Base-by-base conservation (phyloP, 2,113 vertebrate species). In the Tenebrosternarchus preto region DNA sequence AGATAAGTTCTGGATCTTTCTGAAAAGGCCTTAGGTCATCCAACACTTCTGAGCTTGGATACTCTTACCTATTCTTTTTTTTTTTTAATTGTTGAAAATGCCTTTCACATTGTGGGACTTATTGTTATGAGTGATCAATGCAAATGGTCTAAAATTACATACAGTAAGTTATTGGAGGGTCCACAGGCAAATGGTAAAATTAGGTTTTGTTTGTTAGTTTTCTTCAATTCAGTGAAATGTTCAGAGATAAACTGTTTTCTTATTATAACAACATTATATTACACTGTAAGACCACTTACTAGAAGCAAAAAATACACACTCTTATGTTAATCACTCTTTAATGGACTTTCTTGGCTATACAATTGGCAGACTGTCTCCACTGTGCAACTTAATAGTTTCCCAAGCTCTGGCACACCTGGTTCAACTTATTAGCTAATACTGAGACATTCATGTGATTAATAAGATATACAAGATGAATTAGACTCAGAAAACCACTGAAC, bases 371-470 rank as follows among this genome's bases (percentile, higher is more conserved):
- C 33, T 22, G 15, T 15, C 8, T 6, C 2, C 5, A 12, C 9
- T 19, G 16, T 22, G 31, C 64, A n/a, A 36, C n/a, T 19, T 22
- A 22, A 68, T 39, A 3, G 33, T 68, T 68, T 68, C 2, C 64
- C 31, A 31, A 39, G 43, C 64, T 68, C 33, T 12, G 5, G 9
- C 64, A 39, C 31, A 39, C 64, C 64, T 68, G 64, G 36, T 68
- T 39, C 64, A 39, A 68, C 64, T 68, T 68, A 68, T 22, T 36
- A 68, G 64, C 64, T 68, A 36, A 68, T 68, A 68, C 39, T 36
- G 25, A 22, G 64, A 31, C 64, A 5, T 31, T 68, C n/a, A 22
- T 39, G 64, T 39, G 20, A 68, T 20, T 19, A 39, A 12, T 39
- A 39, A 17, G 20, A 68, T 20, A 19, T 27, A 22, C n/a, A 39